phyloP scores from a whole-genome alignment of 2,888 invertebrate genomes.

The Amaurobius ferox region DNA sequence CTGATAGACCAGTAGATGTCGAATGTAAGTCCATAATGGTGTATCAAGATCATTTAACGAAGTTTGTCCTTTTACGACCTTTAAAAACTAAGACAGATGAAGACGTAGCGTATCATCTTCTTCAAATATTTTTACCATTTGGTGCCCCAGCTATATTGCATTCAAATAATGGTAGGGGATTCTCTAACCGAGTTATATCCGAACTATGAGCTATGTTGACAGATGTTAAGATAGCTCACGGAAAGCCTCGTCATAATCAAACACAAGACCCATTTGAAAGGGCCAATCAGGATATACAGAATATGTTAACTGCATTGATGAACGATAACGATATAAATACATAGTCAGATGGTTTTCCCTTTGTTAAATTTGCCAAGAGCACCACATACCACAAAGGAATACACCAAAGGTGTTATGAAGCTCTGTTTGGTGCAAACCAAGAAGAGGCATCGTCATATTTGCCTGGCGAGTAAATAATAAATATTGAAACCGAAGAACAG shows the following conservation, averaged over 20 bases:
- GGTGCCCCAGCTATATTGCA: conserved; percentile 44
- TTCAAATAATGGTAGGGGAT: conserved; percentile 26
- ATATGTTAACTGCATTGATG: conserved; percentile 39
- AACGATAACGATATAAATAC: conserved; percentile 40
- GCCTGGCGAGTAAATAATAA: background rate
- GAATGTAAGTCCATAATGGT: conserved; percentile 49
- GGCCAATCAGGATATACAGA: conserved; percentile 40
- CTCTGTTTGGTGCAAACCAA: conserved; percentile 35
- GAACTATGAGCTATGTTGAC: conserved; percentile 23
- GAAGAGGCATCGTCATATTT: conserved; percentile 8
- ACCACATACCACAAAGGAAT: conserved; percentile 52
- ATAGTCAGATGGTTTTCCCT: background rate
- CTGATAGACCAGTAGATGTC: conserved; percentile 3
- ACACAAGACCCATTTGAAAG: conserved; percentile 33
- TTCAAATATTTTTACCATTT: conserved; percentile 71
- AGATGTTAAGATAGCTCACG: conserved; percentile 30
- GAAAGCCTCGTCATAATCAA: conserved; percentile 27
- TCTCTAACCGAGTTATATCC: conserved; percentile 19
- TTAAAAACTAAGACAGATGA: conserved; percentile 71
- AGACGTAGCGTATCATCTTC: conserved; percentile 63
- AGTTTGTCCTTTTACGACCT: conserved; percentile 73
- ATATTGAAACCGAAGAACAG: conserved; percentile 17
- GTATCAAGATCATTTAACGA: conserved; percentile 74
- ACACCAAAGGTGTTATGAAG: conserved; percentile 28
- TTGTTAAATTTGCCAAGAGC: background rate